Conservation (phyloP, 2,888 invertebrate species). For the Drosophila atripex region DNA sequence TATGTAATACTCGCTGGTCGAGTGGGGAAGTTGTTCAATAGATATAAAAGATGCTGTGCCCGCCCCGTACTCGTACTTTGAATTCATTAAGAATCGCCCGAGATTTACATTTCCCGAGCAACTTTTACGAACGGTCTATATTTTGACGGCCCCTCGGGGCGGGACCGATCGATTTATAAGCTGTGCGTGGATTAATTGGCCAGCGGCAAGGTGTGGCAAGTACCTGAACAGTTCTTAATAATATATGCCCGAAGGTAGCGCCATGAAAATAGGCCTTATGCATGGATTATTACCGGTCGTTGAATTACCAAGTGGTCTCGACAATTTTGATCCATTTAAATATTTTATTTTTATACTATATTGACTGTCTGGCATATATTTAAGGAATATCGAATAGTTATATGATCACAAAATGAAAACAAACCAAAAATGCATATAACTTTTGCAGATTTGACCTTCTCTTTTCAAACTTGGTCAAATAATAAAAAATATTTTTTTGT, state of each 20-base stretch:
- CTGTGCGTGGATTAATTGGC: conserved; percentile 37
- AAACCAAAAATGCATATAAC: neutral
- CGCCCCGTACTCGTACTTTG: conserved; percentile 60
- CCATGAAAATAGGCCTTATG: conserved; percentile 37
- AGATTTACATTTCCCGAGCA: conserved; percentile 42
- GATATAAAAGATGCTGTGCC: conserved; percentile 42
- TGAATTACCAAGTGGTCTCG: conserved; percentile 28
- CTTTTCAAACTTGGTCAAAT: neutral
- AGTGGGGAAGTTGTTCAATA: conserved; percentile 37
- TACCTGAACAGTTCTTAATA: conserved; percentile 31
- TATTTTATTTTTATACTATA: neutral
- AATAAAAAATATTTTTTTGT: neutral
- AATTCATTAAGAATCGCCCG: conserved; percentile 56
- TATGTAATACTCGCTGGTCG: conserved; percentile 33
- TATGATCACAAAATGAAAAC: neutral
- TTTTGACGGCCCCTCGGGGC: conserved; percentile 39
- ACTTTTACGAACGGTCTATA: conserved; percentile 33
- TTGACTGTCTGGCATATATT: neutral
- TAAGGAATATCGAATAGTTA: neutral
- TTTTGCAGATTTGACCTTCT: neutral
- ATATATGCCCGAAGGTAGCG: conserved; percentile 36
- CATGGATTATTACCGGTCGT: conserved; percentile 20
- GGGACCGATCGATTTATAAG: conserved; percentile 30
- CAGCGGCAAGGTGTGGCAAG: conserved; percentile 26
- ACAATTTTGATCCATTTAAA: conserved; percentile 14